Evolutionary conservation across 2,888 invertebrate species (phyloP).

Genomic region (Kuschelorhynchus macadamiae): DNA sequence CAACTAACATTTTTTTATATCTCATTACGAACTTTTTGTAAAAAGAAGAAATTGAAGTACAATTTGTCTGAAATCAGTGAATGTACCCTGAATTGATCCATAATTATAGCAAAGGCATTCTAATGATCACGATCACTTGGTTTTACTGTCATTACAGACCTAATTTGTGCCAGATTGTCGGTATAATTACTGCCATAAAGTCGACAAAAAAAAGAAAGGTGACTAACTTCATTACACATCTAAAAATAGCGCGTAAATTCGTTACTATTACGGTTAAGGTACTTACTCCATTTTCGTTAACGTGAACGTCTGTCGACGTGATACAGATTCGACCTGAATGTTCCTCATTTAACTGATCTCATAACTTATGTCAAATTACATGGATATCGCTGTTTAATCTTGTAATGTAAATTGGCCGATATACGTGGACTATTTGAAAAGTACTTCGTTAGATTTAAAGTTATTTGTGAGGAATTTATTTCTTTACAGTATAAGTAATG

Average conservation of each 20-base stretch:
- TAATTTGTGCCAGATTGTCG: too few species aligned
- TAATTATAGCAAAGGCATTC: too few species aligned
- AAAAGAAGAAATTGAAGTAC: too few species aligned
- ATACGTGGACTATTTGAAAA: neutral
- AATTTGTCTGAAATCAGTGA: too few species aligned
- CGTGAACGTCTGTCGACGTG: conserved; percentile 9
- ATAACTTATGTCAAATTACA: conserved; percentile 32
- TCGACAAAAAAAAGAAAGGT: conserved; percentile 1
- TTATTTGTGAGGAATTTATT: neutral
- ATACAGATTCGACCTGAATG: conserved; percentile 33
- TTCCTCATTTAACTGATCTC: conserved; percentile 24
- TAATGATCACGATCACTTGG: too few species aligned
- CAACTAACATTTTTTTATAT: too few species aligned
- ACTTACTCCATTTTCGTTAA: conserved; percentile 14
- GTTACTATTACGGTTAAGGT: conserved; percentile 11
- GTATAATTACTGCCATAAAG: too few species aligned
- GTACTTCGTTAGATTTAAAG: neutral
- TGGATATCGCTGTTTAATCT: neutral
- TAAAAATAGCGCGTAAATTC: neutral
- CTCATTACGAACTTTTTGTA: too few species aligned
- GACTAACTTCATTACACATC: neutral
- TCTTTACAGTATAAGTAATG: neutral
- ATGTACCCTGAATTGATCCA: too few species aligned
- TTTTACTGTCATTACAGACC: too few species aligned
- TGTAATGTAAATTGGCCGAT: neutral